These are phyloP conservation scores for Dermochelys coriacea DNA, from an alignment of 2,797 vertebrate species.

Conservation along the genomic window DNA sequence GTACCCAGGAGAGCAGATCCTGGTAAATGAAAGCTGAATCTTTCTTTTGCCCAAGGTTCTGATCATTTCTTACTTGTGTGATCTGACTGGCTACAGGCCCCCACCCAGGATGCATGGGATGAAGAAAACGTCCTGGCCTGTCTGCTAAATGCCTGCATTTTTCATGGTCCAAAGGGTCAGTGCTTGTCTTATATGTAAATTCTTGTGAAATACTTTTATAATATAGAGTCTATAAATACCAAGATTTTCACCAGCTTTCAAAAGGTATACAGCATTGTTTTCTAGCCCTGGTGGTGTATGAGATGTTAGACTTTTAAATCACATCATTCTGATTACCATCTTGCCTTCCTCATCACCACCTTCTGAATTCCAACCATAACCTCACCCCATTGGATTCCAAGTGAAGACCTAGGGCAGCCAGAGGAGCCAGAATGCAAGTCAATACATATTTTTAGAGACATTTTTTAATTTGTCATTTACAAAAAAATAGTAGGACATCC, in stretches of 20 bases:
- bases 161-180: neutral
- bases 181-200: neutral
- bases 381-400: conserved; percentile 21
- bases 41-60: neutral
- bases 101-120: neutral
- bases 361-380: conserved; percentile 58
- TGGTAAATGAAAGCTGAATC: neutral
- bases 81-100: neutral
- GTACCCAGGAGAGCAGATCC: neutral
- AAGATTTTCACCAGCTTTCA: neutral
- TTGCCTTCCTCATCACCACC: conserved; percentile 47
- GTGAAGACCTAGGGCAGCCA: conserved; percentile 53
- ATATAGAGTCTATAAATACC: neutral
- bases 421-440: neutral
- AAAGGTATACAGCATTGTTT: neutral
- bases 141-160: neutral
- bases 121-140: neutral
- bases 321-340: conserved; percentile 62
- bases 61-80: neutral
- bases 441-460: neutral
- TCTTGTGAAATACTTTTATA: neutral
- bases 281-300: conserved; percentile 15
- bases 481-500: neutral
- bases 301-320: conserved; percentile 47
- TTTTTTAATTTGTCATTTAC: neutral